A percentile compares a stretch with the other conserved stretches of the same genome.
These are phyloP conservation scores for Sparus aurata DNA, from an alignment of 2,797 vertebrate species.

Conservation along the genomic window DNA sequence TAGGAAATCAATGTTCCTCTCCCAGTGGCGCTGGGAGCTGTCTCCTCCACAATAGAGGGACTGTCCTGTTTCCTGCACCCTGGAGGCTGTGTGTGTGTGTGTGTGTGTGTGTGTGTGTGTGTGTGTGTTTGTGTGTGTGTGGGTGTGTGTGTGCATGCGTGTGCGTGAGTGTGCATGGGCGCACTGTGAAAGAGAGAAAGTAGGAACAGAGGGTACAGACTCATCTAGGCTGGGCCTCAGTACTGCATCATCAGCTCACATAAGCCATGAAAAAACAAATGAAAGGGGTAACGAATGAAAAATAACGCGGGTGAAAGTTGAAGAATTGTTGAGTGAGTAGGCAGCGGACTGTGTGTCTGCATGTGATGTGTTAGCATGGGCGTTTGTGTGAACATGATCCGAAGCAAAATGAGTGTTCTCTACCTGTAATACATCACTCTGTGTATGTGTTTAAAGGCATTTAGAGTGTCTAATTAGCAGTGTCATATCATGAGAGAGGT, in stretches of 20 bases:
- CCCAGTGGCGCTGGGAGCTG: constrained; percentile 74
- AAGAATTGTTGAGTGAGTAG: background rate
- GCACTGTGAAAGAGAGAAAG: background rate
- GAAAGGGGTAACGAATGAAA: constrained; percentile 3
- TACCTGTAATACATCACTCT: background rate
- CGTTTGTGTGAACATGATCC: background rate
- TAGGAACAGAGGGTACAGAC: constrained; percentile 17
- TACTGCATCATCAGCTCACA: constrained; percentile 51
- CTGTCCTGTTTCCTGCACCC: constrained; percentile 79
- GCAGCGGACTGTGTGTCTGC: too few species aligned
- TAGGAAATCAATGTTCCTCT: constrained; percentile 80
- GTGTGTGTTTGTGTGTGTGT: constrained; percentile 28
- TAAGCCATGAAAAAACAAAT: constrained; percentile 32
- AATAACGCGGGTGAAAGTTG: constrained; percentile 20
- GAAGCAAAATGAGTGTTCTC: background rate
- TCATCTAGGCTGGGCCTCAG: constrained; percentile 36
- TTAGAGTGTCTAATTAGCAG: background rate
- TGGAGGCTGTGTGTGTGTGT: constrained; percentile 34
- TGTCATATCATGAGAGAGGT: background rate
- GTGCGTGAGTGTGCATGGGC: background rate
- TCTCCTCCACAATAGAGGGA: constrained; percentile 77
- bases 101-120: constrained; percentile 31
- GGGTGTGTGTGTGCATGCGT: constrained; percentile 7
- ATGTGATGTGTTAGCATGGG: background rate
- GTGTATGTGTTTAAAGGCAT: background rate